Conservation (phyloP, 2,797 vertebrate species). For the Cottoperca gobio region DNA sequence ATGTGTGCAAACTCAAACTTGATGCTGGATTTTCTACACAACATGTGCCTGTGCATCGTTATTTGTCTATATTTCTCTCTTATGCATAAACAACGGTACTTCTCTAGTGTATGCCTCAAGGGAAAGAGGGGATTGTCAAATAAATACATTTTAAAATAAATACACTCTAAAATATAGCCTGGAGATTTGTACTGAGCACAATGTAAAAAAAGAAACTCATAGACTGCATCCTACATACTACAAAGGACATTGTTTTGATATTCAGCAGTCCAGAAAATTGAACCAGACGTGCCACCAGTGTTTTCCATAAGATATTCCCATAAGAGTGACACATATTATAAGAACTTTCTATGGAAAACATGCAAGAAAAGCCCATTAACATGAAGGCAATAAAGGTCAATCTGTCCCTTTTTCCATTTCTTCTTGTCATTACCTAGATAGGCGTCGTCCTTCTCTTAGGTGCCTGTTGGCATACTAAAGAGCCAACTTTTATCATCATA, state of each 20-base stretch:
- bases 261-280: slow-evolving; percentile 42
- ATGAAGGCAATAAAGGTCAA: slow-evolving; percentile 62
- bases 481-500: slow-evolving; percentile 51
- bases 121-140: slow-evolving; percentile 31
- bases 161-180: slow-evolving; percentile 31
- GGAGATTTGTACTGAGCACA: slow-evolving; percentile 19
- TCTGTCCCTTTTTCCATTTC: slow-evolving; percentile 55
- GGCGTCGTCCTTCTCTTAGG: slow-evolving; percentile 40
- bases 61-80: slow-evolving; percentile 14
- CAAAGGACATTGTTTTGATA: slow-evolving; percentile 43
- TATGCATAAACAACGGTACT: slow-evolving; percentile 8
- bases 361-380: slow-evolving; percentile 50
- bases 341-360: slow-evolving; percentile 35
- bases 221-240: slow-evolving; percentile 29
- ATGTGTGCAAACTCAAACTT: background rate
- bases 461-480: slow-evolving; percentile 55
- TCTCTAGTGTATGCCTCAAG: background rate
- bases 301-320: slow-evolving; percentile 25
- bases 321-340: slow-evolving; percentile 24
- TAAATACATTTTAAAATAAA: slow-evolving; percentile 32
- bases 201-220: slow-evolving; percentile 24
- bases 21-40: slow-evolving; percentile 10
- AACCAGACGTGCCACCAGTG: background rate
- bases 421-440: slow-evolving; percentile 57
- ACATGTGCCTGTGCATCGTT: background rate